Percentiles rank a stretch among this genome's conserved stretches.
Evolutionary conservation across 2,113 vertebrate genomes (phyloP).

Genomic region (Rhineura floridana): DNA sequence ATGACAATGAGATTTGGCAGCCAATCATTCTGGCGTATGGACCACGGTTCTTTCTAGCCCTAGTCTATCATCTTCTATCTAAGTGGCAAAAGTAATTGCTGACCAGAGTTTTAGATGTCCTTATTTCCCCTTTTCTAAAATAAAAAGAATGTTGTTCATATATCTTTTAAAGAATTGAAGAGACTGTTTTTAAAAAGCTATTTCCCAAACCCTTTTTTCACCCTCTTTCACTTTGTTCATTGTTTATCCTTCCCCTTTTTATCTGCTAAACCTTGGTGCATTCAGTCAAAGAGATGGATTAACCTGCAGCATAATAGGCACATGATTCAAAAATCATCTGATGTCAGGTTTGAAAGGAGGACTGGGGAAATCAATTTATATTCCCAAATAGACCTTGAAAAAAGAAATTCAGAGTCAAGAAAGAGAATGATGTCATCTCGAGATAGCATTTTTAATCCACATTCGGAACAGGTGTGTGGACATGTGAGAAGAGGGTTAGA

Average conservation of each 20-base stretch:
- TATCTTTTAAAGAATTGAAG: neutral
- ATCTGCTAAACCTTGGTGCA: constrained; percentile 45
- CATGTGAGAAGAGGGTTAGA: neutral
- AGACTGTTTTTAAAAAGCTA: neutral
- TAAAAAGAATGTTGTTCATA: neutral
- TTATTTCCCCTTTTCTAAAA: neutral
- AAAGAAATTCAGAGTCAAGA: constrained; percentile 40
- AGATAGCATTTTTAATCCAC: constrained; percentile 47
- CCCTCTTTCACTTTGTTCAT: neutral
- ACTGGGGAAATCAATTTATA: constrained; percentile 34
- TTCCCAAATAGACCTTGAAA: constrained; percentile 52
- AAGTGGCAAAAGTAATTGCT: neutral
- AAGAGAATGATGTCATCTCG: constrained; percentile 13
- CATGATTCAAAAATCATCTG: constrained; percentile 25
- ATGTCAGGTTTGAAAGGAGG: constrained; percentile 45
- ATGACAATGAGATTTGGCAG: neutral
- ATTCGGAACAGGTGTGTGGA: constrained; percentile 4
- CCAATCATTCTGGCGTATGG: neutral
- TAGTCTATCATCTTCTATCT: too few species aligned
- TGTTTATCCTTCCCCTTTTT: constrained; percentile 54
- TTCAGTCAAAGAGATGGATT: constrained; percentile 61
- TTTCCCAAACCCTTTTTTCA: constrained; percentile 28
- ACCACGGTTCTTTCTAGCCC: neutral
- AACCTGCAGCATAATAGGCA: constrained; percentile 39
- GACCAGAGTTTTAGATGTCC: neutral